Conservation (phyloP, 2,888 invertebrate species). For the Tanytarsus gracilentus region DNA sequence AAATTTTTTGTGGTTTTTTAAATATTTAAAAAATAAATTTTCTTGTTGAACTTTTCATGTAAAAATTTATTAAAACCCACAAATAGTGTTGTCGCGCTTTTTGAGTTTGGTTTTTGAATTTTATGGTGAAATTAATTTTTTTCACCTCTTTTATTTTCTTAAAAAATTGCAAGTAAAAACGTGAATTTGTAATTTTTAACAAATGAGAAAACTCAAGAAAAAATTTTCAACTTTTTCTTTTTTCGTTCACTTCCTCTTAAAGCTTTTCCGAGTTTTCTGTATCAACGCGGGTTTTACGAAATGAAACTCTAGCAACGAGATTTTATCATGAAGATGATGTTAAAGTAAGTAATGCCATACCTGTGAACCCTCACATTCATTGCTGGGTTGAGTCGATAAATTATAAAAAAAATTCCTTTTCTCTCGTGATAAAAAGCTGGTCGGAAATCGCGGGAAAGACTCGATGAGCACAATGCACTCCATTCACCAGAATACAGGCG, state of each 20-base stretch:
- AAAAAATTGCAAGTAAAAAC: not conserved
- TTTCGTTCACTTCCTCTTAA: not conserved
- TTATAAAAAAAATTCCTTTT: too few species aligned
- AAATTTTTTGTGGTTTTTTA: not conserved
- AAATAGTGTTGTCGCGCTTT: too few species aligned
- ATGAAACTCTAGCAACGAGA: slow-evolving; percentile 47
- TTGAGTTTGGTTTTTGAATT: too few species aligned
- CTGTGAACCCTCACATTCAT: not conserved
- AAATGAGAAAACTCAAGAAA: too few species aligned
- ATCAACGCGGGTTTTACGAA: slow-evolving; percentile 52
- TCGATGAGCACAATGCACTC: slow-evolving; percentile 63
- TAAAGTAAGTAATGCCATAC: slow-evolving; percentile 36
- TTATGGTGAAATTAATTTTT: not conserved
- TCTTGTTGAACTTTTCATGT: too few species aligned
- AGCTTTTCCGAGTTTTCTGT: slow-evolving; percentile 63
- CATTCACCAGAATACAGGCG: slow-evolving; percentile 51
- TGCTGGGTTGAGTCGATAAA: not conserved
- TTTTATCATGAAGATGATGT: slow-evolving; percentile 50
- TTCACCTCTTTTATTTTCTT: not conserved
- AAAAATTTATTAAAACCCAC: too few species aligned
- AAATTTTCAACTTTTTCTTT: not conserved
- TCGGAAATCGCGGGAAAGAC: slow-evolving; percentile 55
- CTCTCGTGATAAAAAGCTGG: slow-evolving; percentile 39
- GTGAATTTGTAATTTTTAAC: too few species aligned
- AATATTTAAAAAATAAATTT: too few species aligned